A percentile compares a stretch with the other conserved stretches of the same genome.
Evolutionary conservation across 37 sponge, comb jelly and placozoan genomes (phyloP).

Genomic region (Crambe crambe): DNA sequence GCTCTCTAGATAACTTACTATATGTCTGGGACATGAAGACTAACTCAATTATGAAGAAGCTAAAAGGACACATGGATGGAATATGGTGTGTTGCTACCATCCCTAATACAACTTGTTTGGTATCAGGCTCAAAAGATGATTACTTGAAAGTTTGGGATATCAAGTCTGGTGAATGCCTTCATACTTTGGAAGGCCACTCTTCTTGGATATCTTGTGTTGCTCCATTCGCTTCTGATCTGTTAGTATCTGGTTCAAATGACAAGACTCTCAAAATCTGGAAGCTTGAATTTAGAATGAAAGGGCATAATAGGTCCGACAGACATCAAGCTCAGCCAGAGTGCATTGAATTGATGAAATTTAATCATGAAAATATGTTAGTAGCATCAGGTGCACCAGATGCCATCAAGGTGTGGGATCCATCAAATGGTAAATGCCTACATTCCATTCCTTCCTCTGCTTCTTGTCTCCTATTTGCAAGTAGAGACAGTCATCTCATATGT

Average conservation of each 20-base stretch:
- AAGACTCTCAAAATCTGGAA: slow-evolving; percentile 67
- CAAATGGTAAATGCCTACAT: slow-evolving; percentile 48
- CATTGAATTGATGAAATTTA: slow-evolving; percentile 11
- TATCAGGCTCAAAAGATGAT: slow-evolving; percentile 71
- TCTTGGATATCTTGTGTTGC: slow-evolving; percentile 62
- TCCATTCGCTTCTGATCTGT: neutral
- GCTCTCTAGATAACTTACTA: slow-evolving; percentile 48
- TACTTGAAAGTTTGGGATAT: slow-evolving; percentile 65
- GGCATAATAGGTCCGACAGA: neutral
- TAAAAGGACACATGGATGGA: slow-evolving; percentile 48
- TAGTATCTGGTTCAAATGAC: slow-evolving; percentile 71
- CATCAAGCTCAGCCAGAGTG: slow-evolving; percentile 63
- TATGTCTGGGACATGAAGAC: slow-evolving; percentile 40
- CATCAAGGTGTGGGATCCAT: slow-evolving; percentile 48
- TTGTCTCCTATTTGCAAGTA: neutral
- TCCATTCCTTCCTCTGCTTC: slow-evolving; percentile 28
- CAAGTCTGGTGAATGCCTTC: slow-evolving; percentile 29
- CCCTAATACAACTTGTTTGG: neutral
- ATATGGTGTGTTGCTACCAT: slow-evolving; percentile 41
- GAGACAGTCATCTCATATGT: slow-evolving; percentile 15
- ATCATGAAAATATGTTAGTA: neutral
- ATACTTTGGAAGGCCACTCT: slow-evolving; percentile 72
- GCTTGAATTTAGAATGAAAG: neutral
- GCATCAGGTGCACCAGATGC: slow-evolving; percentile 64
- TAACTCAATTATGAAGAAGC: neutral